Conservation (phyloP, 2,797 vertebrate species). For the Bucorvus abyssinicus region DNA sequence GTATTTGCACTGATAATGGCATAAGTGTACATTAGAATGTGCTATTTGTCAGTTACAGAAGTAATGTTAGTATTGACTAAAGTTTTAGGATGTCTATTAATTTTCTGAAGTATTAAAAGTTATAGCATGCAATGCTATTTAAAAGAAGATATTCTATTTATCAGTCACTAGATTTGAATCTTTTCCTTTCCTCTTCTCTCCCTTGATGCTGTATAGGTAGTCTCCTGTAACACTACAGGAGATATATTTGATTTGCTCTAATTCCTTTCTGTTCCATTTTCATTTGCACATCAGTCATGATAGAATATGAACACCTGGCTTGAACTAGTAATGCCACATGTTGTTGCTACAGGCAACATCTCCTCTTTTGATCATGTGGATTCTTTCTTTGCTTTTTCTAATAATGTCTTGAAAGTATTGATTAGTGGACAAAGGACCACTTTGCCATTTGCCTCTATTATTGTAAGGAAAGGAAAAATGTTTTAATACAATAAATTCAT, state of each 20-base stretch:
- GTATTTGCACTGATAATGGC: background rate
- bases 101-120: background rate
- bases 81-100: background rate
- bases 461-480: background rate
- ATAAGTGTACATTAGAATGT: background rate
- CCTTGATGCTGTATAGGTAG: background rate
- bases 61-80: background rate
- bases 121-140: background rate
- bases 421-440: background rate
- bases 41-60: background rate
- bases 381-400: slow-evolving; percentile 16
- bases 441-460: background rate
- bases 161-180: background rate
- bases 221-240: background rate
- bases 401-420: background rate
- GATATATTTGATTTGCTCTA: background rate
- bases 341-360: background rate
- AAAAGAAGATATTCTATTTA: background rate
- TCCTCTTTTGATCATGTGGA: background rate
- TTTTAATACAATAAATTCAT: background rate
- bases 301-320: background rate
- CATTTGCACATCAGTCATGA: background rate
- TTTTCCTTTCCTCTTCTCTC: background rate
- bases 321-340: background rate
- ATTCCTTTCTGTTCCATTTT: background rate